phyloP scores from a whole-genome alignment of 2,797 vertebrate species.

The Sebastes glaucus region DNA sequence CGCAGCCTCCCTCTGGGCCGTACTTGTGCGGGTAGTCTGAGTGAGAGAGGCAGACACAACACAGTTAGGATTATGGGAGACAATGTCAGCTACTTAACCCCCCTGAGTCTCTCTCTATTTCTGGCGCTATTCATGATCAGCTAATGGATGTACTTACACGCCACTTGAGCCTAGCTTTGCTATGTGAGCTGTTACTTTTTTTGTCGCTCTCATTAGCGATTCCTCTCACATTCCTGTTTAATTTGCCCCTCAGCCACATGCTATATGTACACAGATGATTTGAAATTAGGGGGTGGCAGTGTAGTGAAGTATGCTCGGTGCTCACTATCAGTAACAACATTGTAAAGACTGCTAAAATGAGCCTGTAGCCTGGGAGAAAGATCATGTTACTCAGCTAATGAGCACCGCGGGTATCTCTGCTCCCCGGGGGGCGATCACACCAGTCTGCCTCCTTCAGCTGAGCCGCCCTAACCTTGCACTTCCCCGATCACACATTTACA shows the following conservation, averaged over 20 bases:
- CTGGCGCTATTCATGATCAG: conserved; percentile 71
- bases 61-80: conserved; percentile 73
- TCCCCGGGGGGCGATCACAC: conserved; percentile 52
- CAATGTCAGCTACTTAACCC: conserved; percentile 78
- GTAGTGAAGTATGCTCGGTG: conserved; percentile 45
- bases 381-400: conserved; percentile 72
- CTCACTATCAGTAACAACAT: conserved; percentile 44
- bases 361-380: conserved; percentile 58
- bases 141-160: conserved; percentile 72
- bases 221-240: conserved; percentile 55
- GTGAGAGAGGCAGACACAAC: conserved; percentile 67
- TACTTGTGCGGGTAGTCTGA: conserved; percentile 97
- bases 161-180: conserved; percentile 67
- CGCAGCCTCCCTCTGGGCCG: conserved; percentile 95
- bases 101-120: conserved; percentile 75
- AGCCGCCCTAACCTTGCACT: conserved; percentile 46
- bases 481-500: conserved; percentile 45
- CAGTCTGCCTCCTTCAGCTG: conserved; percentile 47
- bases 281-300: conserved; percentile 48
- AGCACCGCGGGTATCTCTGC: conserved; percentile 56
- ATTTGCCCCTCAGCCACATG: conserved; percentile 57
- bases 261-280: conserved; percentile 64
- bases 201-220: conserved; percentile 57
- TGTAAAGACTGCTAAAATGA: conserved; percentile 58
- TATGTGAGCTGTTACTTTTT: conserved; percentile 51